Evolutionary conservation across 2,888 invertebrate species (phyloP), one percentile per base, ranked within the genome.

Genomic region (Mycogona germanica): DNA sequence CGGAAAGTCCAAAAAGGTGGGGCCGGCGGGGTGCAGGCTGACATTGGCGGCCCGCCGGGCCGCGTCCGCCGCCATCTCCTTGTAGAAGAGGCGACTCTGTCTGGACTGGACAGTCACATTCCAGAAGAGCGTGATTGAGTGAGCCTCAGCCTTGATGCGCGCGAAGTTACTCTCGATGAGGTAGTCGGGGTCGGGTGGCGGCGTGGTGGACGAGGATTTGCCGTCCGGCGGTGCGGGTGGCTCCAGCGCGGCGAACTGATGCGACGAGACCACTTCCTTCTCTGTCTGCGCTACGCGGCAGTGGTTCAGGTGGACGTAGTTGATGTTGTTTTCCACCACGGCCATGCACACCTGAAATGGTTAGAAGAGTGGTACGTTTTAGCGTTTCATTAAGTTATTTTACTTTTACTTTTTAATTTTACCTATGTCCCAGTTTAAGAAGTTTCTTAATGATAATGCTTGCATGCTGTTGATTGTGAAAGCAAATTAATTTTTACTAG

Each of bases 281-380:
- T 57, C 48, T 2, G 57, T 47, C 44, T 52, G 57, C n/a, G 56
- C 56, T 6, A 53, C 58, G 6, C 44, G 38, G 47, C 58, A 58
- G 42, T 58, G 47, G 49, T 56, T 58, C 14, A 56, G 51, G 46
- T 58, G 58, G 17, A 58, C 47, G 29, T 58, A 58, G 29, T 53
- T 47, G 26, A 53, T 52, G 46, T 48, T 40, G 49, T 46, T 53
- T 21, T 58, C 58, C 2, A 58, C 56, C 1, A 52, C 49, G 2
- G 58, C 53, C 45, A 58, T 38, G 47, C 58, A 58, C 9, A 57
- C 46, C 14, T 47, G n/a, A n/a, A n/a, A n/a, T n/a, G n/a, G n/a
- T n/a, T n/a, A n/a, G n/a, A n/a, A n/a, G 19, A 29, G 32, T 38
- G 37, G 6, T 5, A 47, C 17, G 44, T 48, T 17, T 48, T 28